Evolutionary conservation across 2,888 invertebrate species (phyloP), one percentile per base, ranked within the genome.

Genomic region (Lasioglossum figueresi): DNA sequence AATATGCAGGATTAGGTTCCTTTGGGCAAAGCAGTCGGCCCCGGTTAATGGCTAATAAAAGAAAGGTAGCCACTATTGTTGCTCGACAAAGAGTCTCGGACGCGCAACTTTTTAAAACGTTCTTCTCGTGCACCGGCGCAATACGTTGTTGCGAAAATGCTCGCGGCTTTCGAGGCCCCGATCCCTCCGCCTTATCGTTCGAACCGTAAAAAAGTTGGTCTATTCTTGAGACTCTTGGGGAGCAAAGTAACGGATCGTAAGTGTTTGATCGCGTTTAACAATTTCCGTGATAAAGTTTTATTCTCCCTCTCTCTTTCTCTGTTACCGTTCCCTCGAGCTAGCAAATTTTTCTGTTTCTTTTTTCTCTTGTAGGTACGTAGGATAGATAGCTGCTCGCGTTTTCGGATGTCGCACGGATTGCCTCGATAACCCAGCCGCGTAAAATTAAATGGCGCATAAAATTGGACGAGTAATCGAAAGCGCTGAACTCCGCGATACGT

Each of bases 1-100:
- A 59, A 59, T 59, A 59, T 59, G 59, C 59, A 31, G 59, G 27
- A 59, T 59, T 59, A 59, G 59, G 27, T 27, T 59, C 59, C 59
- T 27, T 27, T 27, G 5, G 70, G 76, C 31, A 79, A n/a, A 80
- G 76, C 78, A 14, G 48, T 40, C 8, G 34, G 43, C 31, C 37
- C 73, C 10, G 19, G 52, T 75, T 63, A 82, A 12, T 31, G 52
- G 59, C 31, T 43, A 71, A 66, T 79, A 68, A 84, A 83, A 76
- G 79, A 82, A 76, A 81, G 52, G 34, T 16, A 4, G 31, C 34
- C 27, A 4, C 59, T 6, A 34, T 56, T 70, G 52, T 43, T 48
- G 52, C 52, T 48, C 52, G n/a, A 52, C 66, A 34, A 31, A 40
- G 45, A 19, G 37, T 27, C 45, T 0, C 14, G n/a, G 31, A 8